Evolutionary conservation across 2,888 invertebrate genomes (phyloP).

Genomic region (Heliconius cydno): DNA sequence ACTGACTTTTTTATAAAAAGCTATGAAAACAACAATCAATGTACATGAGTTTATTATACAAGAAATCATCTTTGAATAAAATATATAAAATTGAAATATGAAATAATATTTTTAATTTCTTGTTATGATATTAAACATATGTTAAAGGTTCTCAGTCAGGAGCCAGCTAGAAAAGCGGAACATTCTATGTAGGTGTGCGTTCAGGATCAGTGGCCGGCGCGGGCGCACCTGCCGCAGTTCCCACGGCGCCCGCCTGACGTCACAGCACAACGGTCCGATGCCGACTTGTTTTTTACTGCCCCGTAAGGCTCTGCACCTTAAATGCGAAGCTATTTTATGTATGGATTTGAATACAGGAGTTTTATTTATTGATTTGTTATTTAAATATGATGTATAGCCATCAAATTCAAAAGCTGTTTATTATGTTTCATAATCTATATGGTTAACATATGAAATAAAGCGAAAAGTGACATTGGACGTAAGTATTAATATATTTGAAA

Average conservation of each 20-base stretch:
- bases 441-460: neutral
- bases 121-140: conserved; percentile 17
- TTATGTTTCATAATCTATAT: neutral
- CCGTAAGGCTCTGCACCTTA: conserved; percentile 44
- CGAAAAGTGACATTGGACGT: neutral
- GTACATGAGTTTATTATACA: too few species aligned
- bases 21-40: neutral
- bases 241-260: conserved; percentile 74
- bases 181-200: conserved; percentile 65
- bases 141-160: conserved; percentile 27
- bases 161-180: conserved; percentile 62
- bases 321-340: conserved; percentile 25
- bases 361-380: neutral
- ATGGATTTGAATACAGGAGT: conserved; percentile 7
- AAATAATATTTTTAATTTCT: neutral
- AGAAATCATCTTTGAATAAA: too few species aligned
- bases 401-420: neutral
- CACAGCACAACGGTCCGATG: conserved; percentile 72
- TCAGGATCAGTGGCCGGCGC: conserved; percentile 83
- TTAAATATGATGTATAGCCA: neutral
- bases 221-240: conserved; percentile 83
- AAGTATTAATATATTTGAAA: neutral
- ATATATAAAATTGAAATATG: neutral
- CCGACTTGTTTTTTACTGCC: conserved; percentile 63
- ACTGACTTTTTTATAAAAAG: neutral